These are phyloP conservation scores for Thamnaconus septentrionalis DNA, from an alignment of 2,113 vertebrate genomes.

Conservation along the genomic window DNA sequence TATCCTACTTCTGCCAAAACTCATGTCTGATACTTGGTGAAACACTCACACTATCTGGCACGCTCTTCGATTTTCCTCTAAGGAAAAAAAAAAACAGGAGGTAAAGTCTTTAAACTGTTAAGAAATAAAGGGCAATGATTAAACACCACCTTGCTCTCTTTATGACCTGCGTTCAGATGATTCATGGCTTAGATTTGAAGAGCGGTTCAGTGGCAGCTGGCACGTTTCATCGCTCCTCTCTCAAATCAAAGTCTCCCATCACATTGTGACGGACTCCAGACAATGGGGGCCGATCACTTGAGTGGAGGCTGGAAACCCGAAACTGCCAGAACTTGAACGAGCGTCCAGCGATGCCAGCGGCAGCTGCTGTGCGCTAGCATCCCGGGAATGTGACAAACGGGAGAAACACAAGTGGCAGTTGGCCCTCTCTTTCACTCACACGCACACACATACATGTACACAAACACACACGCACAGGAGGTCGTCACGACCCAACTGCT, in stretches of 20 bases:
- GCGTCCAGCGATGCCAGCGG: conserved; percentile 14
- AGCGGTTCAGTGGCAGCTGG: conserved; percentile 33
- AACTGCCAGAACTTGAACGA: too few species aligned
- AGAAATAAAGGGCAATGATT: too few species aligned
- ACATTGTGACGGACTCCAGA: conserved; percentile 16
- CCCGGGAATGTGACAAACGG: conserved; percentile 61
- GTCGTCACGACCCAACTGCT: too few species aligned
- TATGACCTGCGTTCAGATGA: conserved; percentile 13
- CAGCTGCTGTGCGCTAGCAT: conserved; percentile 64
- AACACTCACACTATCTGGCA: too few species aligned
- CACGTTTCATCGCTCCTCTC: conserved; percentile 42
- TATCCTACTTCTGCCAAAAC: too few species aligned
- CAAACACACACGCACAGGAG: conserved; percentile 22
- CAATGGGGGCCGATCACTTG: conserved; percentile 18
- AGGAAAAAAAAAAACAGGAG: too few species aligned
- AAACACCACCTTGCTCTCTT: conserved; percentile 2
- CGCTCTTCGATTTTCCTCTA: too few species aligned
- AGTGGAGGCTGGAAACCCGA: conserved; percentile 6
- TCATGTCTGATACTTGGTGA: too few species aligned
- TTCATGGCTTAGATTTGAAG: conserved; percentile 19
- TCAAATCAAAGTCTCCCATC: conserved; percentile 41
- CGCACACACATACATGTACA: neutral
- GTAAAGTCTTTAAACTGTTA: too few species aligned
- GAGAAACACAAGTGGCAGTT: conserved; percentile 54
- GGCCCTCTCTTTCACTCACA: conserved; percentile 21